A percentile compares a stretch with the other conserved stretches of the same genome.
Evolutionary conservation across 1,140 invertebrate genomes (phyloP).

Genomic region (Calephelis virginiensis): DNA sequence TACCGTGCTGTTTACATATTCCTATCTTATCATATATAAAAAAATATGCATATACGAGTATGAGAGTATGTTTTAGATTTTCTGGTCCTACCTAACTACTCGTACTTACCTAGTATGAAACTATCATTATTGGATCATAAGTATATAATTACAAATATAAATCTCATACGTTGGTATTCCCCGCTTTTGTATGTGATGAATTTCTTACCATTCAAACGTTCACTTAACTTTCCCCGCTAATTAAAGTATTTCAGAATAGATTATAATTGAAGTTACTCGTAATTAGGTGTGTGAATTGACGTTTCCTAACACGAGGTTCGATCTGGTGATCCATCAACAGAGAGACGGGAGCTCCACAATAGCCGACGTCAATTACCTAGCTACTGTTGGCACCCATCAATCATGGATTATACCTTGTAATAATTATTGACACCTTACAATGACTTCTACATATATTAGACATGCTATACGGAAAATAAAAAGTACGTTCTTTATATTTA

Average conservation of each 20-base stretch:
- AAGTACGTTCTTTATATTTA: too few species aligned
- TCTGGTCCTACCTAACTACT: too few species aligned
- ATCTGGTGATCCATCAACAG: conserved; percentile 51
- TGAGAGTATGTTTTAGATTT: too few species aligned
- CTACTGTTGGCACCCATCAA: conserved; percentile 67
- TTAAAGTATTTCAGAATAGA: conserved; percentile 8
- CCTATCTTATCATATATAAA: too few species aligned
- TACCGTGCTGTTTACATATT: too few species aligned
- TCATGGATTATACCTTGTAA: conserved; percentile 62
- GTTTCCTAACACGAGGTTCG: conserved; percentile 45
- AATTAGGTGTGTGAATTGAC: conserved; percentile 52
- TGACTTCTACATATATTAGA: not conserved
- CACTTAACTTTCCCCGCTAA: conserved; percentile 4
- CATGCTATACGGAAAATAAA: not conserved
- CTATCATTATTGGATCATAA: too few species aligned
- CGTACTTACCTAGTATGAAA: too few species aligned
- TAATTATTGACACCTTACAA: conserved; percentile 60
- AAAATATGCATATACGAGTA: too few species aligned
- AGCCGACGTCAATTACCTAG: conserved; percentile 53
- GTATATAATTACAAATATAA: too few species aligned
- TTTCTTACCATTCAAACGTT: not conserved
- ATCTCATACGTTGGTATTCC: too few species aligned
- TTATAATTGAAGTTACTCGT: conserved; percentile 53
- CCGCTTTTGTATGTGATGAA: not conserved
- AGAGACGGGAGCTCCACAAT: conserved; percentile 42